Base-by-base conservation (phyloP, 2,888 invertebrate genomes). In the Choristoneura rosaceana region DNA sequence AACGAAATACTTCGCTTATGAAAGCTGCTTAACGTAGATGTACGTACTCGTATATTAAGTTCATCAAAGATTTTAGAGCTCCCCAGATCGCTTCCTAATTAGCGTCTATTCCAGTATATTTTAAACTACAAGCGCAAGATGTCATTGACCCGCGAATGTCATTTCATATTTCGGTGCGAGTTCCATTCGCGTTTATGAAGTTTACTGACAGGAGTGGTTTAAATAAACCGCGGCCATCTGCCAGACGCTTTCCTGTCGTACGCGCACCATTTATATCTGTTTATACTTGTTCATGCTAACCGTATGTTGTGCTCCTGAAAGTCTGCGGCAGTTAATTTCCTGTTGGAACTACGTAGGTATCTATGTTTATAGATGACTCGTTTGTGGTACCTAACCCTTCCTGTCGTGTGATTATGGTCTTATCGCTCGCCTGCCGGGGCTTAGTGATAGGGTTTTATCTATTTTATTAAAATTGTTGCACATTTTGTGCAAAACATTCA, bases 121-220 rank as follows among this genome's bases (percentile, higher is more conserved):
- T 45, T 62, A 66, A 67, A 17, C 34, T 34, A 17, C 52, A 38
- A 9, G 34, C 15, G 17, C 0, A 34, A 10, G 17, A 33, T 63
- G 69, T 73, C 73, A 69, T 41, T 73, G 73, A 73, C 50, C 73
- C 25, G 67, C 62, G 52, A 64, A 73, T 64, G 71, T 71, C 68
- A 71, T 59, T 50, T 50, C 71, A 71, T 68, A 71, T 71, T 68
- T 63, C 45, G 71, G 45, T 62, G 12, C 63, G 17, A 33, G 69
- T 73, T 69, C 59, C 64, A 60, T 69, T 55, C 38, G 71, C 41
- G 52, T 50, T 67, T 63, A 73, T 68, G 67, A 62, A 25, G 67
- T 52, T 55, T 55, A 69, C 68, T 25, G 55, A 67, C 61, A 66
- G 47, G 59, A 58, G 67, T 63, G 41, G 69, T 64, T 73, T 10